A percentile compares a stretch with the other conserved stretches of the same genome.
phyloP scores from a whole-genome alignment of 2,113 vertebrate genomes.

The Miniopterus natalensis region DNA sequence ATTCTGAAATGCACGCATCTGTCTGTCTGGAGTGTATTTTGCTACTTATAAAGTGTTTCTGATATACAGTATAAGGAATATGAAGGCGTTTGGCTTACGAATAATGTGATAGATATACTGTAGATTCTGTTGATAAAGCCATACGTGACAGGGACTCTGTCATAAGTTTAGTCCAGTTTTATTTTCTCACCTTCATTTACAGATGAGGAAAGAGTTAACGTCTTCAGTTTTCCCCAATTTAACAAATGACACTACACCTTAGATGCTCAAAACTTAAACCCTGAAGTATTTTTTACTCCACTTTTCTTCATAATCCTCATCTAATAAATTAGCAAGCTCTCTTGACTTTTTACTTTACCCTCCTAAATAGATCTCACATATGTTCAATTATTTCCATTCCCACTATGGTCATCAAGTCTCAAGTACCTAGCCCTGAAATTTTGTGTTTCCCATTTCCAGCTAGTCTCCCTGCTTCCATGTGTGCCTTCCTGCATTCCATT shows the following conservation, averaged over 20 bases:
- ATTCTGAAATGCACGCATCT: neutral
- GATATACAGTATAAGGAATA: neutral
- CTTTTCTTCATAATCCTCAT: neutral
- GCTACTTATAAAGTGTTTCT: neutral
- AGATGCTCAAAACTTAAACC: neutral
- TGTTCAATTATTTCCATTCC: neutral
- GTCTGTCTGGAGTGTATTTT: neutral
- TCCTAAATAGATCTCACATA: neutral
- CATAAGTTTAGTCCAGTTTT: neutral
- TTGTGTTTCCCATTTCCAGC: neutral
- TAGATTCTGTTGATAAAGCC: neutral
- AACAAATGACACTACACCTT: neutral
- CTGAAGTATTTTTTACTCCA: neutral
- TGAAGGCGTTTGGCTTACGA: conserved; percentile 8
- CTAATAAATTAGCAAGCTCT: neutral
- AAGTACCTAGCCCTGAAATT: neutral
- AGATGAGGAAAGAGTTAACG: neutral
- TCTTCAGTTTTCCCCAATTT: neutral
- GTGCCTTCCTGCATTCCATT: neutral
- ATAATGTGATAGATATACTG: neutral
- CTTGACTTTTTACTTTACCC: neutral
- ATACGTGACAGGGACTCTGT: neutral
- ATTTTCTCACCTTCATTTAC: neutral
- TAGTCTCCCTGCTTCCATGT: neutral
- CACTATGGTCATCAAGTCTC: neutral